Percentiles rank a stretch among this genome's conserved stretches.
Evolutionary conservation across 2,113 vertebrate genomes (phyloP).

Genomic region (Excalfactoria chinensis): DNA sequence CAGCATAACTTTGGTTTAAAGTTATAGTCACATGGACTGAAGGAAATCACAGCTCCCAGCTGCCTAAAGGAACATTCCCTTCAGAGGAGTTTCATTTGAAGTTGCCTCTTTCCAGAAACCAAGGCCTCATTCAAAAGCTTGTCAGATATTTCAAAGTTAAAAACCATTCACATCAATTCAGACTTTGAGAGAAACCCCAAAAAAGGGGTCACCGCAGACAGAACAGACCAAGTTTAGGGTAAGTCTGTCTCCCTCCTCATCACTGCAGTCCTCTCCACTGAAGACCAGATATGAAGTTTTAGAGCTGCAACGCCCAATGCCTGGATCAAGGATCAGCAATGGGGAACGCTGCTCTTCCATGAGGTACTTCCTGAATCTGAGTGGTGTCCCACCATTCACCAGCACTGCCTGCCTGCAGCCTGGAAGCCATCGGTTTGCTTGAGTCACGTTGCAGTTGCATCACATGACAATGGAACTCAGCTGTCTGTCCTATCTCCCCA

Average conservation of each 20-base stretch:
- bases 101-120: not conserved
- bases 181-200: not conserved
- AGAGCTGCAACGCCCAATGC: not conserved
- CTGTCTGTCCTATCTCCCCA: not conserved
- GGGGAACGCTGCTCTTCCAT: accelerated
- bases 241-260: not conserved
- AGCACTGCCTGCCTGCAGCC: not conserved
- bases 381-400: not conserved
- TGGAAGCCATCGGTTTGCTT: not conserved
- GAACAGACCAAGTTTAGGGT: not conserved
- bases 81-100: not conserved
- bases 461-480: not conserved
- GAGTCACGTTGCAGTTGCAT: not conserved
- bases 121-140: not conserved
- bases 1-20: not conserved
- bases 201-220: not conserved
- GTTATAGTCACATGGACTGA: not conserved
- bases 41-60: not conserved
- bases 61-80: not conserved
- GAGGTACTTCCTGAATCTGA: accelerated
- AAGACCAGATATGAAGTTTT: not conserved
- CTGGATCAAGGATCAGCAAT: not conserved
- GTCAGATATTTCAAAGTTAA: not conserved
- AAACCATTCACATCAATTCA: not conserved
- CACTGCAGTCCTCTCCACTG: accelerated